Percentiles rank a stretch among this genome's conserved stretches.
These are phyloP conservation scores for Centropus unirufus DNA, from an alignment of 2,113 vertebrate species.

Conservation along the genomic window DNA sequence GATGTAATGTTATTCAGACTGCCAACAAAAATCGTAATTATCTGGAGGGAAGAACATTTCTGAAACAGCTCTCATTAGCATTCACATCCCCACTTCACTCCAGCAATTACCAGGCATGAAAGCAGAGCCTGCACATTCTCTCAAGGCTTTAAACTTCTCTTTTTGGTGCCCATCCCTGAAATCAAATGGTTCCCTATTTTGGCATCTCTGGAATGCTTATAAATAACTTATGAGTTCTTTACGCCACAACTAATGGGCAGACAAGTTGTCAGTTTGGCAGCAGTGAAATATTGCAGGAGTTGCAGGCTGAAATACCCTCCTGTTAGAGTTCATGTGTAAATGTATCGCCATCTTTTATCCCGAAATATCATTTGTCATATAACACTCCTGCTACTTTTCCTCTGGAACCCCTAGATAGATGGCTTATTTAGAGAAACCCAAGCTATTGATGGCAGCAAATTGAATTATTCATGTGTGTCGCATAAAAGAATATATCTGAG, in stretches of 20 bases:
- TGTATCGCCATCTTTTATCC: slow-evolving; percentile 14
- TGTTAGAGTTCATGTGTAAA: background rate
- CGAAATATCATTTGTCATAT: slow-evolving; percentile 13
- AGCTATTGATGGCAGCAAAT: slow-evolving; percentile 46
- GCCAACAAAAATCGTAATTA: background rate
- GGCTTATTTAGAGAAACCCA: slow-evolving; percentile 42
- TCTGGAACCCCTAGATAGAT: background rate
- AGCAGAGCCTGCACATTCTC: background rate
- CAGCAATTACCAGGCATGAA: background rate
- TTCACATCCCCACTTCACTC: background rate
- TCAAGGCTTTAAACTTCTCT: slow-evolving; percentile 15
- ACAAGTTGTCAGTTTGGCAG: background rate
- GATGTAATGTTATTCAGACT: background rate
- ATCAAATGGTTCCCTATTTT: background rate
- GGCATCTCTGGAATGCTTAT: background rate
- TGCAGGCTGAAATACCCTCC: background rate
- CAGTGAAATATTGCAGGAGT: background rate
- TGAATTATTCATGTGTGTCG: slow-evolving; percentile 55
- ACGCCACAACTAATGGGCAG: background rate
- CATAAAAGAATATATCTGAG: slow-evolving; percentile 45
- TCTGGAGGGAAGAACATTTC: background rate
- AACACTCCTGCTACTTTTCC: background rate
- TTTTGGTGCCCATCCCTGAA: background rate
- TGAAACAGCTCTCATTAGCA: background rate
- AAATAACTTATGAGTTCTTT: slow-evolving; percentile 32